Evolutionary conservation across 2,113 vertebrate genomes (phyloP), one percentile per base, ranked within the genome.

Genomic region (Perccottus glenii): DNA sequence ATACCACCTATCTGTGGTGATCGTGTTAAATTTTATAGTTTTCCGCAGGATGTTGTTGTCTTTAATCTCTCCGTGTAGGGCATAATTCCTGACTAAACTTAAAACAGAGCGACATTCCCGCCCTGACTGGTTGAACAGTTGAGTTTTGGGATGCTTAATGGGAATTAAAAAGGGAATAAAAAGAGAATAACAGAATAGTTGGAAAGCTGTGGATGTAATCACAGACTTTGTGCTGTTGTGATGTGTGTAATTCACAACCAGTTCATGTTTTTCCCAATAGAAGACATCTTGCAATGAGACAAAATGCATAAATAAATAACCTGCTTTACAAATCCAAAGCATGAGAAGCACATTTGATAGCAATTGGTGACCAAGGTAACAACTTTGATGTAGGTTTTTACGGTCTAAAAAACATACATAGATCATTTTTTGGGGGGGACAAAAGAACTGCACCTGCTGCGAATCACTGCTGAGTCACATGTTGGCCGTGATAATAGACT

Each of bases 11-110:
- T 46, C 62, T 56, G 10, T 57, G 56, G 56, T 42, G 19, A 67
- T 78, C 73, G 66, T 65, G 70, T 75, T 27, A 62, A 73, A 87
- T 73, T 82, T 82, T 77, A 83, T 52, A 6, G 73, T 64, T 66
- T 81, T 76, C 72, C 64, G 11, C 80, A 72, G 85, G 85, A 82
- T 62, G 75, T 59, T 11, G 11, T 51, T 36, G 66, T 67, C 73
- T 84, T 83, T 86, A 46, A 87, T 84, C 59, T 82, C 68, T 52
- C 73, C 66, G 33, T 67, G 66, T 70, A 71, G 69, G 60, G 40
- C 61, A 53, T 0, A 16, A 62, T 52, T 62, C 64, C 46, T 1
- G 15, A 53, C 43, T 4, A 42, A 58, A 6, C 10, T n/a, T 58
- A 59, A 9, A 0, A 15, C 55, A 42, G 64, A 66, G 48, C 19